Evolutionary conservation across 1,140 invertebrate genomes (phyloP).

Genomic region (Ceratina japonica): DNA sequence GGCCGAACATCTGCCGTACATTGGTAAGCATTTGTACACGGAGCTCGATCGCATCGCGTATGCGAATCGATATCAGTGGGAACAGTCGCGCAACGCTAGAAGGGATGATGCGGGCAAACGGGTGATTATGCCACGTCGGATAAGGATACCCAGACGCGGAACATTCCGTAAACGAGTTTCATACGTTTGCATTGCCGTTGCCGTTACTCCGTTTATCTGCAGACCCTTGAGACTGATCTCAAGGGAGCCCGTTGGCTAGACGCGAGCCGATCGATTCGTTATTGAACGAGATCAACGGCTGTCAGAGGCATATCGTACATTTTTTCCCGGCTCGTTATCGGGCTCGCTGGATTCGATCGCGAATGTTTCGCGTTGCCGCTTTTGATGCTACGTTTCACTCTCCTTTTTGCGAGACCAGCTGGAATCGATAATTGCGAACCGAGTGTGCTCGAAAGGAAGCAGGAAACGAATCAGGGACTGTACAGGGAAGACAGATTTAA

Average conservation of each 20-base stretch:
- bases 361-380: background rate
- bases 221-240: conserved; percentile 32
- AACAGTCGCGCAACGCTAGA: conserved; percentile 15
- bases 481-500: too few species aligned
- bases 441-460: too few species aligned
- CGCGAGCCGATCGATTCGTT: conserved; percentile 13
- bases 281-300: conserved; percentile 26
- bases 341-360: background rate
- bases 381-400: too few species aligned
- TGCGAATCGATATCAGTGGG: background rate
- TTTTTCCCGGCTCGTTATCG: conserved; percentile 28
- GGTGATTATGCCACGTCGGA: conserved; percentile 32
- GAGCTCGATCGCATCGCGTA: background rate
- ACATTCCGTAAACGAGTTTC: conserved; percentile 42
- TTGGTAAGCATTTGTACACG: background rate
- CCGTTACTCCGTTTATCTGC: conserved; percentile 48
- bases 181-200: conserved; percentile 30
- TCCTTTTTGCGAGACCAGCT: too few species aligned
- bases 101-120: conserved; percentile 41
- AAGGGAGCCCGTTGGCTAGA: conserved; percentile 17
- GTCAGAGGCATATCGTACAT: conserved; percentile 15
- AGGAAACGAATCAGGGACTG: too few species aligned
- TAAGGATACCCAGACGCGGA: conserved; percentile 29
- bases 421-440: too few species aligned
- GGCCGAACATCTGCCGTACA: too few species aligned